These are phyloP conservation scores for Dasypolia templi DNA, from an alignment of 2,888 invertebrate genomes.

Conservation along the genomic window DNA sequence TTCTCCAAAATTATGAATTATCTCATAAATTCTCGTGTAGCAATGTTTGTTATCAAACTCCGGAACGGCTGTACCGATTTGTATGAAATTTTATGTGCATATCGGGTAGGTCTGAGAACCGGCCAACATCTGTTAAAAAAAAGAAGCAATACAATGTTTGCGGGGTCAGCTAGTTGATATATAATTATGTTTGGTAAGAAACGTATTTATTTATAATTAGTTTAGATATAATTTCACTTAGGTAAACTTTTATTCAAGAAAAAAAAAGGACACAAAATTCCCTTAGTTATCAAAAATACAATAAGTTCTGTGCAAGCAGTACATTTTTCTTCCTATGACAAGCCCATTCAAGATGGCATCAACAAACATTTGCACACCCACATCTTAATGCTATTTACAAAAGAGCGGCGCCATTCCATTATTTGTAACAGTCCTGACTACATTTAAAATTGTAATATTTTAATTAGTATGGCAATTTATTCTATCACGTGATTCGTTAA, in stretches of 20 bases:
- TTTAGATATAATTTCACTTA: neutral
- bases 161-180: too few relatives aligned
- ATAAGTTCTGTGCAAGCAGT: neutral
- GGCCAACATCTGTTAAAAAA: too few relatives aligned
- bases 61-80: too few relatives aligned
- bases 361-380: neutral
- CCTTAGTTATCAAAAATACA: neutral
- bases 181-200: too few relatives aligned
- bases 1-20: slow-evolving; percentile 6
- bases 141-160: too few relatives aligned
- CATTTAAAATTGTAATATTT: slow-evolving; percentile 61
- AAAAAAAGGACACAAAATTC: neutral
- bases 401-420: slow-evolving; percentile 5
- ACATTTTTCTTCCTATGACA: neutral
- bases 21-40: too few relatives aligned
- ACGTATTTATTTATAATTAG: neutral
- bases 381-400: slow-evolving; percentile 10
- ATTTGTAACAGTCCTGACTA: slow-evolving; percentile 36
- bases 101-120: too few relatives aligned
- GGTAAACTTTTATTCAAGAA: neutral
- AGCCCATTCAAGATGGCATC: neutral
- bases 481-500: slow-evolving; percentile 39
- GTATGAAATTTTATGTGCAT: too few relatives aligned
- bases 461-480: slow-evolving; percentile 60
- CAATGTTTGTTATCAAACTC: too few relatives aligned